Evolutionary conservation across 2,797 vertebrate species (phyloP), one percentile per base, ranked within the genome.

Genomic region (Octomys mimax): DNA sequence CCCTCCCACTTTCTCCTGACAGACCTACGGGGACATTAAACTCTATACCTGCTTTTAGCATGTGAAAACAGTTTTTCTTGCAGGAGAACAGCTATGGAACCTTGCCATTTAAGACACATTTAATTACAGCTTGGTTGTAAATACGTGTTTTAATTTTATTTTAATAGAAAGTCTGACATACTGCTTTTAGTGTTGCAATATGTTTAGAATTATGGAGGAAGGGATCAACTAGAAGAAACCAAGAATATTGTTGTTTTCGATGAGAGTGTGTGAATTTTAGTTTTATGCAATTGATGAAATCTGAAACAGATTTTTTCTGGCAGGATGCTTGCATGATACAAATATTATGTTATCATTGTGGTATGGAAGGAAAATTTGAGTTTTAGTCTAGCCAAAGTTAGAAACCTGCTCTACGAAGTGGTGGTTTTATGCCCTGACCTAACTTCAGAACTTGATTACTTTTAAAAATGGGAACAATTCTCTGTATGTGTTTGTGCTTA

Each of bases 381-480:
- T 81, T 92, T 87, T 84, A 81, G 28, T 61, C 24, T 93, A 95
- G 70, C 22, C 28, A 61, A 36, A 26, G 5, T 86, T 88, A 33
- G 7, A 83, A n/a, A 93, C 64, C 61, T 77, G n/a, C 33, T 94
- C 18, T 83, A 12, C 42, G 61, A 8, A n/a, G 59, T 81, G 57
- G 7, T 95, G 61, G 16, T 70, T 81, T 22, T 85, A 14, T 91
- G 39, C 18, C 28, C 82, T 95, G 12, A 71, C 52, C 68, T 80
- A 59, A 68, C 52, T 91, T 94, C 9, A 59, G 28, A 90, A 83
- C 12, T 91, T 75, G 33, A 93, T 92, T 93, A 21, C 82, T 94
- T 83, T 85, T 26, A 87, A 73, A 96, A 92, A 54, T 92, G 87
- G 64, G 89, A 97, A 71, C 24, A 78, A 84, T 77, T 36, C 39